Evolutionary conservation across 2,888 invertebrate species (phyloP).

Genomic region (Creontiades dilutus): DNA sequence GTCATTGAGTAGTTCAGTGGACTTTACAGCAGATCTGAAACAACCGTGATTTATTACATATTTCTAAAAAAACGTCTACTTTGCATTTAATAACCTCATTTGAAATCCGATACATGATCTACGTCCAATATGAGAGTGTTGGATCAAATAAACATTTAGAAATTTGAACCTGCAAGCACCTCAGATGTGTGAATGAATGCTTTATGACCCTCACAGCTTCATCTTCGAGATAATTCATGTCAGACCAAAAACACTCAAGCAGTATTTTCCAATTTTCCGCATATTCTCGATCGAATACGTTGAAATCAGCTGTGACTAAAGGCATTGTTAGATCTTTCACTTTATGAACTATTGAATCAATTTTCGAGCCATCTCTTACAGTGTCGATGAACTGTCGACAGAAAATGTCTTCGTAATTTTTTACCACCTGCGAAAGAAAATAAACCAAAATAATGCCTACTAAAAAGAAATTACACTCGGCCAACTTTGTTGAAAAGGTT

Average conservation of each 20-base stretch:
- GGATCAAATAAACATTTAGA: not conserved
- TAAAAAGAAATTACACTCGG: too few relatives aligned
- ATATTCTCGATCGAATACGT: slow-evolving; percentile 88
- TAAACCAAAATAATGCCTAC: too few relatives aligned
- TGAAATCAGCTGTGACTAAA: slow-evolving; percentile 88
- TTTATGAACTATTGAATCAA: slow-evolving; percentile 90
- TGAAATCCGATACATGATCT: too few relatives aligned
- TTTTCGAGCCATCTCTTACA: slow-evolving; percentile 91
- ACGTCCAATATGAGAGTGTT: too few relatives aligned
- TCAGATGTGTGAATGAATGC: slow-evolving; percentile 88
- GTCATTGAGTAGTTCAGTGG: slow-evolving; percentile 54
- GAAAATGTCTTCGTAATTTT: slow-evolving; percentile 63
- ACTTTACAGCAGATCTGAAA: slow-evolving; percentile 55
- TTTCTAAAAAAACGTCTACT: too few relatives aligned
- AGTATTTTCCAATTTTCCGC: slow-evolving; percentile 93
- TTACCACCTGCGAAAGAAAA: slow-evolving; percentile 52
- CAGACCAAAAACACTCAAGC: slow-evolving; percentile 87
- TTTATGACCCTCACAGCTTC: slow-evolving; percentile 92
- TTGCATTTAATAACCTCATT: too few relatives aligned
- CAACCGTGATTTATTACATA: too few relatives aligned
- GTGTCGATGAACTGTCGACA: slow-evolving; percentile 79
- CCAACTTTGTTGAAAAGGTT: too few relatives aligned
- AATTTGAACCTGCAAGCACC: slow-evolving; percentile 78
- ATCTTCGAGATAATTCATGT: slow-evolving; percentile 86
- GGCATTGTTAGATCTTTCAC: slow-evolving; percentile 88